Evolutionary conservation across 64 coral and sea anemone genomes (phyloP), one percentile per base, ranked within the genome.

Genomic region (Montipora efflorescens): DNA sequence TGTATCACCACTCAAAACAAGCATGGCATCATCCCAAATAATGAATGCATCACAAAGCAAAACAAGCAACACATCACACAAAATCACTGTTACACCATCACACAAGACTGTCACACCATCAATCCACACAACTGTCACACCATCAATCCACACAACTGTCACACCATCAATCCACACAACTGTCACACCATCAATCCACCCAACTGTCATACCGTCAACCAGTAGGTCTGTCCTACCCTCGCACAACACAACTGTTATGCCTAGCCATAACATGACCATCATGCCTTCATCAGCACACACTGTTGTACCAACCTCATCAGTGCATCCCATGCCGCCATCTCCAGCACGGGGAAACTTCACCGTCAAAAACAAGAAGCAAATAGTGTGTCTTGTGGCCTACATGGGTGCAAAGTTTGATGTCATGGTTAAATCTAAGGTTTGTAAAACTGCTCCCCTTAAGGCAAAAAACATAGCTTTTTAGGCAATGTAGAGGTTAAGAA

Each of bases 311-410:
- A 64, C 79, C 11, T 48, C 79, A 7, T 20, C 67, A 18, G 80
- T 92, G 2, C 49, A 70, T 66, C 71, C 88, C 5, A 79, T 52
- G 7, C 71, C 83, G 20, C 57, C 83, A 14, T 49, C 74, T 62
- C 82, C 57, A 15, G 1, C 5, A 11, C 74, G 57, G 50, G 91
- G 91, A 23, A 87, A 93, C 52, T 93, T 87, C 48, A 45, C 36
- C 19, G 74, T 93, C 0, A 80, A 66, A 13, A 23, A 53, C 5
- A 79, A 80, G 4, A 87, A 87, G 16, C 13, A 58, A 18, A 87
- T 0, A 14, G 43, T 62, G 2, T 93, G 91, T 48, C 45, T 93
- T 14, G 19, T 87, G 46, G 81, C 81, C 45, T 45, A 84, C 59
- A 84, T 84, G 81, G 81, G 25, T 47, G 81, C 81, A 0, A 84